These are phyloP conservation scores for Artemia sinica DNA, from an alignment of 2,888 invertebrate species.

Conservation along the genomic window DNA sequence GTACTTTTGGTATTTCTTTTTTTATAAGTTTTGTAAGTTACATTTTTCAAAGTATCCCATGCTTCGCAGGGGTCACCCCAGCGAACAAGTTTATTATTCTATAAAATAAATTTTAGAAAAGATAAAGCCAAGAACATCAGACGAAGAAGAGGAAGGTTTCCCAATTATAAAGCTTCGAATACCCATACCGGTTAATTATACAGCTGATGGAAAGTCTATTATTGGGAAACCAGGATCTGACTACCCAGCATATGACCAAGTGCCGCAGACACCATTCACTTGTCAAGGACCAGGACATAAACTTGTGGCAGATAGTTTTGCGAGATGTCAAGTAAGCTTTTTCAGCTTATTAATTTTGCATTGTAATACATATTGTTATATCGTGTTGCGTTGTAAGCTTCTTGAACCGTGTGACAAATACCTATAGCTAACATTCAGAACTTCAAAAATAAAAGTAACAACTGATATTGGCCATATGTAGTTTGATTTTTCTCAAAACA, in stretches of 20 bases:
- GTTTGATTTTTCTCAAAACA: too few relatives aligned
- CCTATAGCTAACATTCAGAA: too few relatives aligned
- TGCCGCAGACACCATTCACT: neutral
- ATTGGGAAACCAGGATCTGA: neutral
- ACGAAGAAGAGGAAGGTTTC: neutral
- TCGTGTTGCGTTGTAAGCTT: too few relatives aligned
- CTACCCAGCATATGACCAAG: neutral
- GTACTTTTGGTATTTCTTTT: too few relatives aligned
- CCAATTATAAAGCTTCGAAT: conserved; percentile 2
- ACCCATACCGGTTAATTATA: neutral
- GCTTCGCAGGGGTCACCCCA: too few relatives aligned
- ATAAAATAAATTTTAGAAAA: neutral
- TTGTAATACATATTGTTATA: too few relatives aligned
- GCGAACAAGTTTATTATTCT: neutral
- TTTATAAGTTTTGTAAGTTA: too few relatives aligned
- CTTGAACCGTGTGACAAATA: too few relatives aligned
- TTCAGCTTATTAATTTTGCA: too few relatives aligned
- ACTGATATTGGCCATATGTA: too few relatives aligned
- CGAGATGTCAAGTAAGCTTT: conserved; percentile 1
- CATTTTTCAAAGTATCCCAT: too few relatives aligned
- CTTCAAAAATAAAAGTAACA: too few relatives aligned
- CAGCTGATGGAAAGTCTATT: neutral
- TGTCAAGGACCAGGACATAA: neutral
- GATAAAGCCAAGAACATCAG: neutral
- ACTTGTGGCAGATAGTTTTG: neutral